Evolutionary conservation across 1,140 invertebrate species (phyloP).

Genomic region (Plodia interpunctella): DNA sequence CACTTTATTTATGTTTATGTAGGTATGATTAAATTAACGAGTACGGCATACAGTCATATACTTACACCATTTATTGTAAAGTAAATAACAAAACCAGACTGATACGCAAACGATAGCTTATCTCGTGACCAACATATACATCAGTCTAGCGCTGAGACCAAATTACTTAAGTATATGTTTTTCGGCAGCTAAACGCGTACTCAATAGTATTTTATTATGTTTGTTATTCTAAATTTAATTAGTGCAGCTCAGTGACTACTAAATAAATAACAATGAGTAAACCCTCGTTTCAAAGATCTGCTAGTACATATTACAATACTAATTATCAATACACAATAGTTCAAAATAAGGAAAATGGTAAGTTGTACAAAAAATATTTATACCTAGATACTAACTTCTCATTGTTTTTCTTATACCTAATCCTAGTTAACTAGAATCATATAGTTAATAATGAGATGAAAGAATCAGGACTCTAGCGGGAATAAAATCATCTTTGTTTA

Average conservation of each 20-base stretch:
- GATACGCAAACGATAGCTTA: slow-evolving; percentile 33
- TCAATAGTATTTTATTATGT: neutral
- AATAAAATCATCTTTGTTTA: too few species aligned
- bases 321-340: slow-evolving; percentile 58
- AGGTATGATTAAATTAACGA: neutral
- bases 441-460: too few species aligned
- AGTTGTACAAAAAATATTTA: slow-evolving; percentile 24
- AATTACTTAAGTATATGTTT: slow-evolving; percentile 1
- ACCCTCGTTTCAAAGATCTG: slow-evolving; percentile 31
- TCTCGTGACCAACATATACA: slow-evolving; percentile 20
- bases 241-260: neutral
- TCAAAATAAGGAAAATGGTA: slow-evolving; percentile 58
- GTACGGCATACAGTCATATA: neutral
- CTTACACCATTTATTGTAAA: neutral
- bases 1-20: too few species aligned
- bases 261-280: slow-evolving; percentile 36
- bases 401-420: too few species aligned
- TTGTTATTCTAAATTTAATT: neutral
- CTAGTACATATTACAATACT: slow-evolving; percentile 52
- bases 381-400: neutral
- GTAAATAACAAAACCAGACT: slow-evolving; percentile 9
- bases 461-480: too few species aligned
- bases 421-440: too few species aligned
- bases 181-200: neutral
- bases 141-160: neutral